Conservation (phyloP, 2,113 vertebrate species). For the Takifugu bimaculatus region DNA sequence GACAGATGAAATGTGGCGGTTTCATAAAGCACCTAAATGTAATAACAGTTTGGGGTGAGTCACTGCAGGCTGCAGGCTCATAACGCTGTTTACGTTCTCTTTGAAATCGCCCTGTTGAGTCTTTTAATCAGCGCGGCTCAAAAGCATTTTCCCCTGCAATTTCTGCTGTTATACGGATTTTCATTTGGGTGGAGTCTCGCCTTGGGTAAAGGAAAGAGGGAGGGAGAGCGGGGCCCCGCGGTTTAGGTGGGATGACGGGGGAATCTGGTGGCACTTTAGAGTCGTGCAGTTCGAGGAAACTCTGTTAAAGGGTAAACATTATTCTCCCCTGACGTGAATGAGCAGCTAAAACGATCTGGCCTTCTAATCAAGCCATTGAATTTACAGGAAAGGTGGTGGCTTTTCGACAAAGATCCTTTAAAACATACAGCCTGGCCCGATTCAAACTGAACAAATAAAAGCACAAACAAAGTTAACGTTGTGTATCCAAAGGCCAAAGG, state of each 20-base stretch:
- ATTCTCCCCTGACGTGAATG: constrained; percentile 42
- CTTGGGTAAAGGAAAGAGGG: constrained; percentile 22
- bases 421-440: not conserved
- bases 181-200: constrained; percentile 59
- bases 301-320: constrained; percentile 43
- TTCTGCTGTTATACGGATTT: constrained; percentile 67
- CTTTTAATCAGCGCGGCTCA: constrained; percentile 68
- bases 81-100: constrained; percentile 61
- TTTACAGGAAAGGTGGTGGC: constrained; percentile 19
- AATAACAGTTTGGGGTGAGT: constrained; percentile 66
- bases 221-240: constrained; percentile 5
- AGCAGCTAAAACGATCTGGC: constrained; percentile 57
- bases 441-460: too few relatives aligned
- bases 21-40: constrained; percentile 46
- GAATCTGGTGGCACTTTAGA: constrained; percentile 44
- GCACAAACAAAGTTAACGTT: too few relatives aligned
- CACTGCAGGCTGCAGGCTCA: constrained; percentile 56
- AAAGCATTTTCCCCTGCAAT: constrained; percentile 65
- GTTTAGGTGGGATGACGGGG: constrained; percentile 41
- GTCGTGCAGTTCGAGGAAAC: constrained; percentile 25
- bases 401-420: too few relatives aligned
- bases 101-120: constrained; percentile 59
- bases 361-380: constrained; percentile 55
- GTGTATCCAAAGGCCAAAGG: too few relatives aligned
- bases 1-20: constrained; percentile 52